Conservation (phyloP, 1,140 invertebrate species). For the Eueides isabella region DNA sequence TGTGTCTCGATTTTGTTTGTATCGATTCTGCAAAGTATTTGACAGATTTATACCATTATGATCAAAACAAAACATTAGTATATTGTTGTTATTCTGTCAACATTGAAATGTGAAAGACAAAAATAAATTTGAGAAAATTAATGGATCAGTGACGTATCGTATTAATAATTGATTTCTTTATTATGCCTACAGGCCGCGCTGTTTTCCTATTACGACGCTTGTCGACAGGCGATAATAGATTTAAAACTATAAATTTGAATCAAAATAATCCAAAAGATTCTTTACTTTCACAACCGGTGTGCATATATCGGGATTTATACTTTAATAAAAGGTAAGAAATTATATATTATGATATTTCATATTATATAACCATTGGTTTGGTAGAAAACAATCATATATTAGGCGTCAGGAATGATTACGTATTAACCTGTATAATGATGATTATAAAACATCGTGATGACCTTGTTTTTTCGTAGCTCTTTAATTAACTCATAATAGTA, state of each 20-base stretch:
- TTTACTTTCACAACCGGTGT: conserved; percentile 54
- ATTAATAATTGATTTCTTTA: conserved; percentile 44
- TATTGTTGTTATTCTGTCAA: conserved; percentile 23
- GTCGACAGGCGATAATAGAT: conserved; percentile 71
- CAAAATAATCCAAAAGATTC: conserved; percentile 64
- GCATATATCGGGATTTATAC: conserved; percentile 63
- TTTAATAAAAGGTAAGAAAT: conserved; percentile 64
- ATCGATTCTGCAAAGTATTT: background rate
- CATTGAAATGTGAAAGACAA: conserved; percentile 2
- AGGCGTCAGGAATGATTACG: conserved; percentile 1
- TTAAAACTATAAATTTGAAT: conserved; percentile 70
- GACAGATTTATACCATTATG: background rate
- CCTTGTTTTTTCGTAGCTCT: conserved; percentile 27
- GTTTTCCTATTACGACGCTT: conserved; percentile 71
- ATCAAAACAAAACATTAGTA: conserved; percentile 10
- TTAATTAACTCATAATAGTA: background rate
- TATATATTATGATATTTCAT: background rate
- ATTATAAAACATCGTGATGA: conserved; percentile 24
- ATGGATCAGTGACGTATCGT: conserved; percentile 27
- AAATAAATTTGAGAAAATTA: conserved; percentile 14
- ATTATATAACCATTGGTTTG: conserved; percentile 8
- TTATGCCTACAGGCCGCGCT: conserved; percentile 76
- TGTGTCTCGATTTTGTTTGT: background rate
- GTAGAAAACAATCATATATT: background rate
- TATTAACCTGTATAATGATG: background rate